Base-by-base conservation (phyloP, 2,797 vertebrate genomes). In the Sebastes dallii region DNA sequence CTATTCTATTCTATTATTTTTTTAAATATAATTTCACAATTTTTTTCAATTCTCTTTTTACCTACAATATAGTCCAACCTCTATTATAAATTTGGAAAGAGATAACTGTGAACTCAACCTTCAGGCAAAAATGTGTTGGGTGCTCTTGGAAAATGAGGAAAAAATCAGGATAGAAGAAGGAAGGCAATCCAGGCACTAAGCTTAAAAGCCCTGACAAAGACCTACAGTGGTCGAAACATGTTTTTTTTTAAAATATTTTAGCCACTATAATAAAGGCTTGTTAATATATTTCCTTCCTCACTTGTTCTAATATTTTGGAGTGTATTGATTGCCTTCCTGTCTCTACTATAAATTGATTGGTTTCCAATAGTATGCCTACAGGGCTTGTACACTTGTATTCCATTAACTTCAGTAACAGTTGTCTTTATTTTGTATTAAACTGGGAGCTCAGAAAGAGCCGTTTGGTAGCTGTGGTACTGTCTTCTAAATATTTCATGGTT, bases 71-170 rank as follows among this genome's bases (percentile, higher is more conserved):
- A 61, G 25, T 36, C n/a, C 29, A 60, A 36, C 39, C 5, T 11
- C 42, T 14, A n/a, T 3, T 9, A 18, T 65, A 16, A 46, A 50
- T 50, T 50, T 50, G 46, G 46, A 50, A 20, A 4, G 46, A 50
- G 46, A 50, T 50, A 50, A 50, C 46, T 50, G 46, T 0, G 0
- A 0, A 50, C 46, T 50, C 46, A 20, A 4, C 0, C 0, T 8
- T 50, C 8, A 50, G 0, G 0, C 16, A 50, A 50, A 50, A 50
- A 50, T 0, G 8, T 20, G 3, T 46, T 8, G 46, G 46, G 46
- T 50, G 46, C 46, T 20, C 46, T 50, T 50, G 46, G 46, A 50
- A 20, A 50, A 50, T 18, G 46, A 0, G 18, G 18, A 20, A 50
- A 46, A 50, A 50, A 50, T 50, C 46, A 46, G 42, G 42, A 46